Percentiles rank a stretch among this genome's conserved stretches.
phyloP scores from a whole-genome alignment of 2,888 invertebrate species.

The Alcis repandata region DNA sequence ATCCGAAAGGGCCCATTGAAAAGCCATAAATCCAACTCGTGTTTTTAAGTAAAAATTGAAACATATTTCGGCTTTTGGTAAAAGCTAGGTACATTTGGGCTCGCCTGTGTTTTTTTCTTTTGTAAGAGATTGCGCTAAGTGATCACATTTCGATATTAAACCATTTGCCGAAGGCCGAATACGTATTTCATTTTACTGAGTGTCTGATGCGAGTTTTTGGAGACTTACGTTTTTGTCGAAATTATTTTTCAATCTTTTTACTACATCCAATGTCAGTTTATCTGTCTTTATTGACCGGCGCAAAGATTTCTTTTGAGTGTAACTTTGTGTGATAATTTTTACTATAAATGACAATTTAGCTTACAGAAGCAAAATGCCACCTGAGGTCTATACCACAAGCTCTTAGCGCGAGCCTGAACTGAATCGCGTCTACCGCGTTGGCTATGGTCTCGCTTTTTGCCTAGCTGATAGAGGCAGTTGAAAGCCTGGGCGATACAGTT shows the following conservation, averaged over 20 bases:
- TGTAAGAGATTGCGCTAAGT: slow-evolving; percentile 86
- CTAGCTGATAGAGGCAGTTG: too few species aligned
- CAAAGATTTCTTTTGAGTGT: slow-evolving; percentile 37
- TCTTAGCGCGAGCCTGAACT: too few species aligned
- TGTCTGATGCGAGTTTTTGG: slow-evolving; percentile 83
- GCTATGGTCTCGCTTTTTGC: too few species aligned
- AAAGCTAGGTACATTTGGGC: slow-evolving; percentile 79
- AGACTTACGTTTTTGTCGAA: slow-evolving; percentile 82
- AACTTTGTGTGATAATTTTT: not conserved
- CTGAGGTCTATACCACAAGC: too few species aligned
- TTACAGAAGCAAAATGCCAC: too few species aligned
- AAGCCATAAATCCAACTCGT: slow-evolving; percentile 70
- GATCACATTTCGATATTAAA: slow-evolving; percentile 87
- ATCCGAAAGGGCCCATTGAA: slow-evolving; percentile 66
- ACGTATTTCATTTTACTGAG: slow-evolving; percentile 87
- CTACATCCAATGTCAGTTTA: slow-evolving; percentile 76
- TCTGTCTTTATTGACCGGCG: slow-evolving; percentile 58
- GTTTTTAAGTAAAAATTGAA: slow-evolving; percentile 77
- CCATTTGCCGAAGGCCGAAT: slow-evolving; percentile 85
- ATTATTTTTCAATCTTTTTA: slow-evolving; percentile 83
- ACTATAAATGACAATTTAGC: not conserved
- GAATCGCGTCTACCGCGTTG: too few species aligned
- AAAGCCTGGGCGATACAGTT: too few species aligned
- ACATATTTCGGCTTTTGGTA: slow-evolving; percentile 81
- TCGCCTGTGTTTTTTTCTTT: slow-evolving; percentile 80